Base-by-base conservation (phyloP, 2,113 vertebrate species). In the Erythrocebus patas region DNA sequence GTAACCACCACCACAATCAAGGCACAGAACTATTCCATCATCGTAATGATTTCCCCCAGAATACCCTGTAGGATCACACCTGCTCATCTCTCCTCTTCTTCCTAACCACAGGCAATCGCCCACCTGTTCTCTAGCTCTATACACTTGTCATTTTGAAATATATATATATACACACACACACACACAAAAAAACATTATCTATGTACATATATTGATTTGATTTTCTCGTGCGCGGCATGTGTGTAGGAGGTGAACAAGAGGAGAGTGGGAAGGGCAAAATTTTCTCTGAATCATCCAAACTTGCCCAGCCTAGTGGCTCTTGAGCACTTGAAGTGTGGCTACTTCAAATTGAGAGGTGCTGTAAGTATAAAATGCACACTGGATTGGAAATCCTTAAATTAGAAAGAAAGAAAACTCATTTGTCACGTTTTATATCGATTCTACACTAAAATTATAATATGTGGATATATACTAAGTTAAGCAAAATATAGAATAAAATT, bases 401-500 rank as follows among this genome's bases (percentile, higher is more conserved):
- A 79, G 45, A 27, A 27, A 55, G 82, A 45, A 22, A 55, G 18
- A 72, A 6, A 73, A 8, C 20, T 40, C 50, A 55, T n/a, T 35
- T 66, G 6, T n/a, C 12, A 70, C 70, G 61, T 61, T 52, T 79
- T 75, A 11, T 45, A 38, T 30, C 25, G 43, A 75, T 88, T 68
- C 70, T 10, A 75, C 4, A n/a, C 20, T 12, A 50, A 91, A 96
- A 75, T 84, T 32, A 18, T 17, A 75, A 76, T 38, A 43, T 38
- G 66, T 48, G 40, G 38, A 35, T 48, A 68, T 50, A 48, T 52
- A 70, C 20, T 40, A n/a, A 89, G 52, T 78, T 83, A 79, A 91
- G 72, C 66, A 88, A 95, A 93, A 66, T 91, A 45, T 13, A 52
- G 30, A 35, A 86, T 75, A 80, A 81, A 72, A 52, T 38, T 35